Evolutionary conservation across 2,113 vertebrate species (phyloP).

Genomic region (Sterna hirundo): DNA sequence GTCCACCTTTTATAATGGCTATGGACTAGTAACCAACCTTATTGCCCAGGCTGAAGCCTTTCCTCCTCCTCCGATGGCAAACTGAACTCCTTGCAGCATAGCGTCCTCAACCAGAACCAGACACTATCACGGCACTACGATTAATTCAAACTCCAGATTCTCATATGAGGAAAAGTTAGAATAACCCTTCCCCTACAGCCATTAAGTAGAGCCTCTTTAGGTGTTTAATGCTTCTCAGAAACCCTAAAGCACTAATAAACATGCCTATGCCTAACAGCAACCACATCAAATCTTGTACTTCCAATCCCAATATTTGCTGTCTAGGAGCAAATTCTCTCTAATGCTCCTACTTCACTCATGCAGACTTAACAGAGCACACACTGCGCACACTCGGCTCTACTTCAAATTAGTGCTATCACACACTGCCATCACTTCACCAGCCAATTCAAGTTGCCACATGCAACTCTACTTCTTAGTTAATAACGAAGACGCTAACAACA

Average conservation of each 20-base stretch:
- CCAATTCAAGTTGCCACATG: neutral
- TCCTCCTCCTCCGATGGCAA: neutral
- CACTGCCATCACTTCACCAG: neutral
- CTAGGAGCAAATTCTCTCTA: neutral
- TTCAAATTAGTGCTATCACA: neutral
- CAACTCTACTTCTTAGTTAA: too few relatives aligned
- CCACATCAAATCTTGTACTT: neutral
- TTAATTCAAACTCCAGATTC: neutral
- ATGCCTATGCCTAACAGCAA: neutral
- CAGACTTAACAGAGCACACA: neutral
- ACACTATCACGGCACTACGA: neutral
- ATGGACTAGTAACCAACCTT: neutral
- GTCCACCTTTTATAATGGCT: neutral
- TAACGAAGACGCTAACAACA: neutral
- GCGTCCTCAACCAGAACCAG: neutral
- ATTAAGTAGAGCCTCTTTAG: neutral
- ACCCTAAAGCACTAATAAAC: neutral
- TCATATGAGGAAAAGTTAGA: fast-evolving
- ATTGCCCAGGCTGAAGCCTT: neutral
- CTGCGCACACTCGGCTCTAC: neutral
- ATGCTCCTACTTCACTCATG: fast-evolving
- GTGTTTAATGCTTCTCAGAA: neutral
- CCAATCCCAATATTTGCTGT: neutral
- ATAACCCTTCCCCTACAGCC: neutral
- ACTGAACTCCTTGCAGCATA: neutral